Evolutionary conservation across 1,140 invertebrate species (phyloP).

Genomic region (Leptinotarsa defecta): DNA sequence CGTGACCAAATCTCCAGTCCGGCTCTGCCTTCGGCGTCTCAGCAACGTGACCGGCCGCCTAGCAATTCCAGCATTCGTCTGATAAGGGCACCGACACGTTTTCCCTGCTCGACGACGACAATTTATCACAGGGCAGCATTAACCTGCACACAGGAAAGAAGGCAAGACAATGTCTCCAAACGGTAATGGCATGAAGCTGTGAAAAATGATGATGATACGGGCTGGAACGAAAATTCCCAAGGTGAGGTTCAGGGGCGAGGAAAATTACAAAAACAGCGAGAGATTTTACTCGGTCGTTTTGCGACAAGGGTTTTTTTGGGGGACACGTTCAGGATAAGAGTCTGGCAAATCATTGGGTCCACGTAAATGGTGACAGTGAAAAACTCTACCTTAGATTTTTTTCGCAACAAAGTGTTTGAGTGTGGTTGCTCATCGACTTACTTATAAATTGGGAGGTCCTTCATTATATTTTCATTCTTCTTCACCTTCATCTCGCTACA

Average conservation of each 20-base stretch:
- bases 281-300: background rate
- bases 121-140: conserved; percentile 56
- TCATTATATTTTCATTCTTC: too few species aligned
- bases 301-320: too few species aligned
- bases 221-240: conserved; percentile 49
- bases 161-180: conserved; percentile 53
- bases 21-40: conserved; percentile 28
- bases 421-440: too few species aligned
- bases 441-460: too few species aligned
- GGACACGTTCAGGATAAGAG: too few species aligned
- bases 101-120: conserved; percentile 38
- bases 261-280: background rate
- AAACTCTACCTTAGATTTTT: too few species aligned
- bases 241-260: conserved; percentile 28
- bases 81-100: conserved; percentile 29
- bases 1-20: background rate
- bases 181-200: conserved; percentile 53
- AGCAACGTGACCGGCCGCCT: conserved; percentile 33
- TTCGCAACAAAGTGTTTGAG: too few species aligned
- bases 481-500: too few species aligned
- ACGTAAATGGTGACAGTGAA: too few species aligned
- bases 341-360: too few species aligned
- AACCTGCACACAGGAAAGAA: conserved; percentile 51
- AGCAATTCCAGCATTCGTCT: conserved; percentile 45
- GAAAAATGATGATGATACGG: conserved; percentile 57